Evolutionary conservation across 2,888 invertebrate species (phyloP).

Genomic region (Macrosoma leucophasiata): DNA sequence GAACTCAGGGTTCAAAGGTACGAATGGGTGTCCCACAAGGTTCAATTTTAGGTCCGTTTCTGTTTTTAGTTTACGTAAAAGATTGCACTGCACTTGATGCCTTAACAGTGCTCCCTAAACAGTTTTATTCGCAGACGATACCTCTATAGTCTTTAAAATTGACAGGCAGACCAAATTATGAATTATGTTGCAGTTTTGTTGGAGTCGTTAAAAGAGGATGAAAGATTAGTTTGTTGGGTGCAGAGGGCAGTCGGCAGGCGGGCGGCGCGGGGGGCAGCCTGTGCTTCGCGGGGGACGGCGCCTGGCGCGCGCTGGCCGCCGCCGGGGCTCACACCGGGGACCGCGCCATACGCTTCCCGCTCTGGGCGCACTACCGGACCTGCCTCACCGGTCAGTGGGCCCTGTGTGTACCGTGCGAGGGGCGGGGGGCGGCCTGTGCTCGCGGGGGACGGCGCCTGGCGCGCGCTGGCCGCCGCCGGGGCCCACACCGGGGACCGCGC

Average conservation of each 20-base stretch:
- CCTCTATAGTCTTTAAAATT: too few relatives aligned
- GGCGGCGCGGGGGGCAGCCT: conserved; percentile 81
- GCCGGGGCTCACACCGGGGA: conserved; percentile 84
- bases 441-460: conserved; percentile 79
- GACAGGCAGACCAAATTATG: too few relatives aligned
- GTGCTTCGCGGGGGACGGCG: conserved; percentile 67
- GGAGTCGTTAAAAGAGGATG: not conserved
- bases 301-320: conserved; percentile 78
- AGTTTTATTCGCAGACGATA: too few relatives aligned
- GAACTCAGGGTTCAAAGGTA: too few relatives aligned
- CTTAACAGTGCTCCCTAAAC: too few relatives aligned
- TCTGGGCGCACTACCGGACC: conserved; percentile 81
- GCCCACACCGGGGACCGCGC: conserved; percentile 83
- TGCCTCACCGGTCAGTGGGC: conserved; percentile 75
- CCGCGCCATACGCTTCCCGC: conserved; percentile 87
- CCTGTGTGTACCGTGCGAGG: too few relatives aligned
- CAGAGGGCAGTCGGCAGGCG: conserved; percentile 78
- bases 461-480: conserved; percentile 78
- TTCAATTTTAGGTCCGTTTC: too few relatives aligned
- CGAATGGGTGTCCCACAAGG: too few relatives aligned
- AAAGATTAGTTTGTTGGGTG: not conserved
- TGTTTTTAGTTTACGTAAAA: too few relatives aligned
- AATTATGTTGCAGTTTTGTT: too few relatives aligned
- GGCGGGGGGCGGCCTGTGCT: conserved; percentile 80
- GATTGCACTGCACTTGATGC: too few relatives aligned